Evolutionary conservation across 2,797 vertebrate species (phyloP).

Genomic region (Channallabes apus): DNA sequence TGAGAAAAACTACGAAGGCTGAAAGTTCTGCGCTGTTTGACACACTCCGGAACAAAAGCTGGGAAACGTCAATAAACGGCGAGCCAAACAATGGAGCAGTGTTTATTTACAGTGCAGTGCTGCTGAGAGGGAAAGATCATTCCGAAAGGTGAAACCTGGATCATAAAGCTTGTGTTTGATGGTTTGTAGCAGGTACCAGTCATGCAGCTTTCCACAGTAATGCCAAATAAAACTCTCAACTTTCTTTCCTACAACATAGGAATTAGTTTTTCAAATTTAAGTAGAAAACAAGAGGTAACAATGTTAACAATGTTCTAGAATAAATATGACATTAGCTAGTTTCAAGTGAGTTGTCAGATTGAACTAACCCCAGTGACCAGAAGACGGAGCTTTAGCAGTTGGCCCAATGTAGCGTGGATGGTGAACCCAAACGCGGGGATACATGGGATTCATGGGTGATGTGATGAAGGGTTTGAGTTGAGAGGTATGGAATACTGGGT

Average conservation of each 20-base stretch:
- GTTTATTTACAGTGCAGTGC: background rate
- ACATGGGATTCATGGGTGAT: too few species aligned
- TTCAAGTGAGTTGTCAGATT: too few species aligned
- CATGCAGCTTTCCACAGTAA: background rate
- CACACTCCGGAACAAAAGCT: background rate
- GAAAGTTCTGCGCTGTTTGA: background rate
- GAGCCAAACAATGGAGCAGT: background rate
- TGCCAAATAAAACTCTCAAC: background rate
- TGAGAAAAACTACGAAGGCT: background rate
- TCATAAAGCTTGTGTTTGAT: background rate
- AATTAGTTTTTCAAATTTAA: background rate
- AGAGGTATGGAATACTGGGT: too few species aligned
- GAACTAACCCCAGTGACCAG: too few species aligned
- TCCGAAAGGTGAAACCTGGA: background rate
- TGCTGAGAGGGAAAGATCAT: background rate
- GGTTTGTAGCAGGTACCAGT: background rate
- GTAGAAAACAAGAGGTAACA: background rate
- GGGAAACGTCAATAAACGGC: background rate
- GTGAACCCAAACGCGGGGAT: too few species aligned
- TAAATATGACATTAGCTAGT: too few species aligned
- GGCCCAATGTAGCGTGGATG: too few species aligned
- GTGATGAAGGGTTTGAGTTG: too few species aligned
- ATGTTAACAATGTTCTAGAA: background rate
- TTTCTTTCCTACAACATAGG: background rate
- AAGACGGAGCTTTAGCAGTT: too few species aligned